Base-by-base conservation (phyloP, 2,888 invertebrate species). In the Mythimna ferrago region DNA sequence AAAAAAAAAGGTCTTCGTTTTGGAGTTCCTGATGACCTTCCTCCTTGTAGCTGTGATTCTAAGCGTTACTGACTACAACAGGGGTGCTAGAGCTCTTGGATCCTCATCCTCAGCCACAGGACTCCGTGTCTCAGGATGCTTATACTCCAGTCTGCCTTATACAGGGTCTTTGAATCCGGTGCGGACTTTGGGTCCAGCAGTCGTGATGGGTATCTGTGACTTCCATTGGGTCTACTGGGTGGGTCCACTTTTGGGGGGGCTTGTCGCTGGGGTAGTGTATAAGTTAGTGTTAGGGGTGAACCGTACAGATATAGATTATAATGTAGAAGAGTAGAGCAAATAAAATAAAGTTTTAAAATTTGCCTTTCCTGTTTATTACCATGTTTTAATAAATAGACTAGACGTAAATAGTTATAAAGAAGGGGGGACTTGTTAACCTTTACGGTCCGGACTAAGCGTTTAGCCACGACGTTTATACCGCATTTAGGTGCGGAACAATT, bases 41-140 rank as follows among this genome's bases (percentile, higher is more conserved):
- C 57, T 89, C 0, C 53, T 90, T 0, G 90, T 90, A 5, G 76
- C 86, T 1, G 77, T 89, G 0, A 63, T 75, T 14, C 60, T 89
- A n/a, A 88, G 87, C 65, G 86, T 89, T 0, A 64, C 78, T 6
- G 90, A 90, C 26, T 62, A 61, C 0, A 44, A 65, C 0, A 80
- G 89, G 64, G 89, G 89, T 0, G 80, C 81, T 0, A 83, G 78
- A 44, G 89, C 89, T 0, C 75, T 90, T 16, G 90, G 86, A 0
- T 91, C 91, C 2, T 73, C 85, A 0, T 62, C 90, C 19, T 60
- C 91, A 21, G 87, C 89, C 7, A 76, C 90, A 38, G 91, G 91
- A 0, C 26, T 90, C 0, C 84, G 87, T 64, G 3, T 90, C 0
- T 73, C 89, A 6, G 90, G 85, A 6, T 87, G 89, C 6, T 78